Evolutionary conservation across 2,888 invertebrate species (phyloP).

Genomic region (Fragum fragum): DNA sequence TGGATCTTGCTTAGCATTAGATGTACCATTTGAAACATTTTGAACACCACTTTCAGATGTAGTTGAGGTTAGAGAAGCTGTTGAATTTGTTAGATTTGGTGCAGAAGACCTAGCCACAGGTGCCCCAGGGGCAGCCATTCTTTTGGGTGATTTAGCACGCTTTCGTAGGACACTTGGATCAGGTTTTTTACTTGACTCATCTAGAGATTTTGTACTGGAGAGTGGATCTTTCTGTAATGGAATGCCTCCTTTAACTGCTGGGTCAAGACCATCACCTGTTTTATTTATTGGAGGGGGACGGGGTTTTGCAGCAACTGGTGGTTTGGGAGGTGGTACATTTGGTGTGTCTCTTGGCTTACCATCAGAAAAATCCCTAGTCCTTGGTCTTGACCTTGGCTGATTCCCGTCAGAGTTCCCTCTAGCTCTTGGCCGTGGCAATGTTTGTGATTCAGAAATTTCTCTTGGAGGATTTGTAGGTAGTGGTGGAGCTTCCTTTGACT

Average conservation of each 20-base stretch:
- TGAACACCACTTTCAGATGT: slow-evolving; percentile 45
- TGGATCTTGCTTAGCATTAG: slow-evolving; percentile 32
- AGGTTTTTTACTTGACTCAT: slow-evolving; percentile 42
- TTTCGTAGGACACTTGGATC: slow-evolving; percentile 71
- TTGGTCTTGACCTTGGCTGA: slow-evolving; percentile 46
- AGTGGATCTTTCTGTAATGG: slow-evolving; percentile 37
- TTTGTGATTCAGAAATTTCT: slow-evolving; percentile 40
- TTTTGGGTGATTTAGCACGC: slow-evolving; percentile 80
- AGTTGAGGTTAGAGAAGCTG: slow-evolving; percentile 46
- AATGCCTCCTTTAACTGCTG: slow-evolving; percentile 6
- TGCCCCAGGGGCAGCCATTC: slow-evolving; percentile 74
- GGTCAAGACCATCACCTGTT: slow-evolving; percentile 27
- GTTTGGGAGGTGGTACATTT: slow-evolving; percentile 63
- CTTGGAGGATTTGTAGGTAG: slow-evolving; percentile 58
- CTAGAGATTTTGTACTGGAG: slow-evolving; percentile 43
- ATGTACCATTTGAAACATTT: neutral
- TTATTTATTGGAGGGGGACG: slow-evolving; percentile 49
- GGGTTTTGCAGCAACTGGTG: slow-evolving; percentile 64
- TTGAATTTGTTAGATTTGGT: slow-evolving; percentile 56
- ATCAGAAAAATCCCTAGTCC: slow-evolving; percentile 52
- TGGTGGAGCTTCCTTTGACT: slow-evolving; percentile 64
- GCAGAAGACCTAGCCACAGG: slow-evolving; percentile 56
- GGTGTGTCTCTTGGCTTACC: slow-evolving; percentile 56
- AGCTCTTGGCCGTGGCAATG: slow-evolving; percentile 52
- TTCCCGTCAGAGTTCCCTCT: slow-evolving; percentile 58